These are phyloP conservation scores for Cetoscarus ocellatus DNA, from an alignment of 2,797 vertebrate genomes.

Conservation along the genomic window DNA sequence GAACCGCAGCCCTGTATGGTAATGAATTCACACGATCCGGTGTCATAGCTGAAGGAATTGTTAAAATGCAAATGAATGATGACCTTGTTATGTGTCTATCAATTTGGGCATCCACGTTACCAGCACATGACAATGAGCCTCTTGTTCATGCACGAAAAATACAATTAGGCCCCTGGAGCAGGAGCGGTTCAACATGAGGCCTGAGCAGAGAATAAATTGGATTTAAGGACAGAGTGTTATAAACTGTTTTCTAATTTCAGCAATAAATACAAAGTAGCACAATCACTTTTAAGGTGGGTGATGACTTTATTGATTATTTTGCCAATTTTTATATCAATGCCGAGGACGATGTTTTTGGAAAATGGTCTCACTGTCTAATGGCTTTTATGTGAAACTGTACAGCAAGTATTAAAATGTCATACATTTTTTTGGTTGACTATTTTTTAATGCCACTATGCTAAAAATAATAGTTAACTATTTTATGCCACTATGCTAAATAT, in stretches of 20 bases:
- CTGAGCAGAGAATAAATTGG: conserved; percentile 34
- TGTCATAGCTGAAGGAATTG: conserved; percentile 85
- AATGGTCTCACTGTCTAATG: too few species aligned
- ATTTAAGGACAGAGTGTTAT: conserved; percentile 52
- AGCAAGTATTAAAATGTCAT: too few species aligned
- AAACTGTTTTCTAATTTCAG: conserved; percentile 56
- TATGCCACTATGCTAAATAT: too few species aligned
- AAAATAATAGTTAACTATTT: too few species aligned
- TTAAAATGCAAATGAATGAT: conserved; percentile 86
- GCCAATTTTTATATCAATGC: background rate
- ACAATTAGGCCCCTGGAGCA: conserved; percentile 61
- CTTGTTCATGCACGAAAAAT: conserved; percentile 76
- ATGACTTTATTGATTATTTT: conserved; percentile 16
- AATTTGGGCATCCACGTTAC: conserved; percentile 77
- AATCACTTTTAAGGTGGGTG: conserved; percentile 20
- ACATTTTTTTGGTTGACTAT: too few species aligned
- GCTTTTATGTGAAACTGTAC: too few species aligned
- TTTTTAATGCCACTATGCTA: too few species aligned
- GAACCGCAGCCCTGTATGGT: conserved; percentile 78
- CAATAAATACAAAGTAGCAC: conserved; percentile 33
- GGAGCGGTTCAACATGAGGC: conserved; percentile 36
- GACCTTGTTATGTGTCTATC: conserved; percentile 83
- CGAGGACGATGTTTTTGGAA: too few species aligned
- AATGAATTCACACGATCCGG: conserved; percentile 82
- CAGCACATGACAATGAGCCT: conserved; percentile 77